A percentile compares a stretch with the other conserved stretches of the same genome.
phyloP scores from a whole-genome alignment of 2,888 invertebrate species.

The Tetragnatha montana region DNA sequence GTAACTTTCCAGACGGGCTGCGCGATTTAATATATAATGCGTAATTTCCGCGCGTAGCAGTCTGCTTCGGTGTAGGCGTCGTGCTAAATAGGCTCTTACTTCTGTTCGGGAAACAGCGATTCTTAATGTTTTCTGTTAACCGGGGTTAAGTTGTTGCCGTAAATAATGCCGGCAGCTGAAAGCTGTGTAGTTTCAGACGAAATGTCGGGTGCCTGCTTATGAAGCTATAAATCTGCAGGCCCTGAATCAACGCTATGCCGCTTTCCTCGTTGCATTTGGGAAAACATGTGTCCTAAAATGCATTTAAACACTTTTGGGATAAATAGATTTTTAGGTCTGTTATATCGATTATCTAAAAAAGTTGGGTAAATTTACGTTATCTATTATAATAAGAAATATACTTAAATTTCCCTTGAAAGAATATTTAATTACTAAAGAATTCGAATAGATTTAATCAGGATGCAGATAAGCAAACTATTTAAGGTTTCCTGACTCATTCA shows the following conservation, averaged over 20 bases:
- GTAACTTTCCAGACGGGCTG: constrained; percentile 39
- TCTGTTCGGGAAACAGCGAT: constrained; percentile 19
- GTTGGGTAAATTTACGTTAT: too few relatives aligned
- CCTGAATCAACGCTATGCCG: background rate
- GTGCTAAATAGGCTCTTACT: constrained; percentile 34
- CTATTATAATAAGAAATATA: too few relatives aligned
- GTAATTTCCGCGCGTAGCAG: constrained; percentile 31
- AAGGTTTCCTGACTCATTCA: too few relatives aligned
- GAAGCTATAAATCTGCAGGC: constrained; percentile 14
- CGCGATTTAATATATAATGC: constrained; percentile 54
- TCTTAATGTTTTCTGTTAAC: constrained; percentile 34
- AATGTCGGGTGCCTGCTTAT: background rate
- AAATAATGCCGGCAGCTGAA: constrained; percentile 39
- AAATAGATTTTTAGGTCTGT: too few relatives aligned
- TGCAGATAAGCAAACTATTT: too few relatives aligned
- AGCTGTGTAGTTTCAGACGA: constrained; percentile 14
- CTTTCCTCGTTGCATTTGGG: too few relatives aligned
- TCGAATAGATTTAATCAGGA: too few relatives aligned
- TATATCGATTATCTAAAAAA: too few relatives aligned
- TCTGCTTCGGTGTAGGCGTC: constrained; percentile 19
- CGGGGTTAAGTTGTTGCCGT: constrained; percentile 4
- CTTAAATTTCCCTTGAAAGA: too few relatives aligned
- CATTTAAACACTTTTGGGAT: too few relatives aligned
- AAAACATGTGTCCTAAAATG: too few relatives aligned
- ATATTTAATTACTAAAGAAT: too few relatives aligned